A percentile compares a stretch with the other conserved stretches of the same genome.
phyloP scores from a whole-genome alignment of 2,113 vertebrate species.

The Podarcis raffonei region DNA sequence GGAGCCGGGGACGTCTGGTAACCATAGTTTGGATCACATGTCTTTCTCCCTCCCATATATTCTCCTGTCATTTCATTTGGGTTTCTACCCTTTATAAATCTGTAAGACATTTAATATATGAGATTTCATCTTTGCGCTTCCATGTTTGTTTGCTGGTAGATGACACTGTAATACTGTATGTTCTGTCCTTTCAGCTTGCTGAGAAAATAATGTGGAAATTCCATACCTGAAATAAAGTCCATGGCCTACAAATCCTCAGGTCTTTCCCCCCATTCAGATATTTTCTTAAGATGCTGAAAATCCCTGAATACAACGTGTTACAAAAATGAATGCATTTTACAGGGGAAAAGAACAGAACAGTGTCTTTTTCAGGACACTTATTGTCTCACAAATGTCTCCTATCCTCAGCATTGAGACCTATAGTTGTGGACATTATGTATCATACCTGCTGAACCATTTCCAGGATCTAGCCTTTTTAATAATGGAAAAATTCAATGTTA shows the following conservation, averaged over 20 bases:
- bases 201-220: conserved; percentile 4
- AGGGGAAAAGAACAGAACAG: neutral
- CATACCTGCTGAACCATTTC: neutral
- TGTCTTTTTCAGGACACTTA: conserved; percentile 48
- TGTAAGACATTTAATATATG: neutral
- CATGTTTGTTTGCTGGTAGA: neutral
- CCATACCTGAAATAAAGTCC: neutral
- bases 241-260: conserved; percentile 15
- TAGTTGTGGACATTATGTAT: neutral
- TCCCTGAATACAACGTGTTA: conserved; percentile 37
- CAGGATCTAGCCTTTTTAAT: neutral
- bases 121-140: accelerated
- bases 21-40: no score
- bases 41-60: neutral
- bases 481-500: conserved; percentile 43
- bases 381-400: neutral
- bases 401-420: neutral
- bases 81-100: neutral
- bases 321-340: conserved; percentile 36
- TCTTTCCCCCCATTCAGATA: neutral
- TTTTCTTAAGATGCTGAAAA: conserved; percentile 39
- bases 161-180: neutral
- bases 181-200: neutral
- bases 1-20: no score
- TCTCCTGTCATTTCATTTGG: neutral